phyloP scores from a whole-genome alignment of 2,888 invertebrate genomes.

The Eupithecia inturbata region DNA sequence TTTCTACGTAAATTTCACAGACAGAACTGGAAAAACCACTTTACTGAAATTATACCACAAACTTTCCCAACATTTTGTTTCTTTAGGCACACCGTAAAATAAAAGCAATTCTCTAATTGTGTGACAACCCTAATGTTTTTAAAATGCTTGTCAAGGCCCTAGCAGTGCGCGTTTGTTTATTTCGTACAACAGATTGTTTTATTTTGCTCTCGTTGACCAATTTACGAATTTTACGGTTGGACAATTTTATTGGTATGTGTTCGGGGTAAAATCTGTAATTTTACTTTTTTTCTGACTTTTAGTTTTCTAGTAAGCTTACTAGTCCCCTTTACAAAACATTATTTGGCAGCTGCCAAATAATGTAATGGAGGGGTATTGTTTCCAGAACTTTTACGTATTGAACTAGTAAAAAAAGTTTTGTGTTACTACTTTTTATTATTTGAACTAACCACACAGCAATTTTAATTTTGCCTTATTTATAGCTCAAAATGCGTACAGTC shows the following conservation, averaged over 20 bases:
- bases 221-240: constrained; percentile 38
- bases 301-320: background rate
- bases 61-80: background rate
- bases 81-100: background rate
- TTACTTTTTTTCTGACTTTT: background rate
- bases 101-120: constrained; percentile 7
- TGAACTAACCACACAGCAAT: too few species aligned
- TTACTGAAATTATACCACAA: background rate
- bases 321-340: too few species aligned
- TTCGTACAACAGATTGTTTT: constrained; percentile 71
- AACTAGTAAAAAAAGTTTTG: background rate
- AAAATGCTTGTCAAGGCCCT: constrained; percentile 39
- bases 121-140: constrained; percentile 61
- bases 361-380: background rate
- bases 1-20: background rate
- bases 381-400: background rate
- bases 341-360: background rate
- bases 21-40: constrained; percentile 8
- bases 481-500: background rate
- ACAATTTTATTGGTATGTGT: constrained; percentile 36
- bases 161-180: constrained; percentile 63
- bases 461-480: background rate
- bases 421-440: background rate
- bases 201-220: constrained; percentile 45
- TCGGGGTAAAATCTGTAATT: background rate